phyloP scores from a whole-genome alignment of 2,888 invertebrate genomes.

The Apomyelois bistriatella region DNA sequence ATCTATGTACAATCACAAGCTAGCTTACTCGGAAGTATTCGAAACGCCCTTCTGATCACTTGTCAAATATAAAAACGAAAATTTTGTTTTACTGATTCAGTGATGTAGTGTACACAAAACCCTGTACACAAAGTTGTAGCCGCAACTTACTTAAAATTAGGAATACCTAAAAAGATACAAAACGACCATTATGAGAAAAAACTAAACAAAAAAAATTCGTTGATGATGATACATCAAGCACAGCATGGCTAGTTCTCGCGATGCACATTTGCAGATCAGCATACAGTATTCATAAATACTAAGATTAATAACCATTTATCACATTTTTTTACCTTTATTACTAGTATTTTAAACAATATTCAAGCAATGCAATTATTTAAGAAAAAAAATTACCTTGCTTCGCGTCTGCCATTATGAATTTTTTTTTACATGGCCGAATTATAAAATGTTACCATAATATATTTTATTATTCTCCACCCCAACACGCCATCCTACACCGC shows the following conservation, averaged over 20 bases:
- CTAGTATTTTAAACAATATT: no score
- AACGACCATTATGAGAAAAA: constrained; percentile 12
- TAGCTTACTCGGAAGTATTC: no score
- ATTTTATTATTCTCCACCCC: no score
- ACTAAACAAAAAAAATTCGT: constrained; percentile 40
- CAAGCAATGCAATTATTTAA: not conserved
- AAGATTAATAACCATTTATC: not conserved
- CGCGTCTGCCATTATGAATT: constrained; percentile 73
- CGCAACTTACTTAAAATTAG: not conserved
- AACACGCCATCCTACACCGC: no score
- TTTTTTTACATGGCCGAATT: constrained; percentile 24
- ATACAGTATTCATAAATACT: not conserved
- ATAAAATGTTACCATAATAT: not conserved
- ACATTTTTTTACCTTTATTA: no score
- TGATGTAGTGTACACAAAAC: no score
- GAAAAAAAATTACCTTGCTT: constrained; percentile 63
- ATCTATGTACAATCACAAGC: no score
- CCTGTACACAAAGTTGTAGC: not conserved
- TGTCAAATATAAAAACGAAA: no score
- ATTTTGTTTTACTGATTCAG: no score
- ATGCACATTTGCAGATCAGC: not conserved
- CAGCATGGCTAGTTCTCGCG: constrained; percentile 34
- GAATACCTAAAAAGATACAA: not conserved
- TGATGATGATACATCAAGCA: constrained; percentile 35
- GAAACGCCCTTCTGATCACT: no score